Base-by-base conservation (phyloP, 2,797 vertebrate species). In the Vipera latastei region DNA sequence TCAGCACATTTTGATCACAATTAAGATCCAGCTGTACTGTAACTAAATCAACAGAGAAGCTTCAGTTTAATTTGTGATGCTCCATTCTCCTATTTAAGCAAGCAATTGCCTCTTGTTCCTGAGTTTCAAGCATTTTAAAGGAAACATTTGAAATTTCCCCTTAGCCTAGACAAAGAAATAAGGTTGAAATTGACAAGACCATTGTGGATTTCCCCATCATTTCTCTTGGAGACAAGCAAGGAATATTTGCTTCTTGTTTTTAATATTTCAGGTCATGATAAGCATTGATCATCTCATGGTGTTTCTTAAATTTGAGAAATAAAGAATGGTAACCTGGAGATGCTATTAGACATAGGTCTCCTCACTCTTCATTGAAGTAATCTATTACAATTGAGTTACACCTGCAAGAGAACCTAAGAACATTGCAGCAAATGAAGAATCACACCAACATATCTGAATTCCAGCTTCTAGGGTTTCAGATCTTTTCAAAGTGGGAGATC, bases 381-480 rank as follows among this genome's bases (percentile, higher is more conserved):
- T 18, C 59, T 59, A 73, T 65, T 86, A 53, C 28, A 32, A 93
- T 26, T 63, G 14, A 59, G 5, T 26, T 38, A 63, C 53, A 61
- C 18, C 48, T 44, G 6, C 16, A 91, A 25, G 56, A 88, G 48
- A 55, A 6, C n/a, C 44, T 65, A 88, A 60, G 44, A 55, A 16
- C n/a, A 61, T 26, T n/a, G 32, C n/a, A 28, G 16, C 26, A 92
- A 28, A 94, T 92, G 93, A 22, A 11, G 25, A 94, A 94, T 28
- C 16, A 6, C 1, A 95, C 91, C 6, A 13, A 2, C 1, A 8
- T 94, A 4, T 3, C 86, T 11, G 93, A 93, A 86, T 96, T 96
- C 60, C 91, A 92, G 9, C 93, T 96, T 22, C 28, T 96, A 48
- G 94, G 95, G 0, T 96, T 97, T 93, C 94, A 94, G 11, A 93